A percentile compares a stretch with the other conserved stretches of the same genome.
phyloP scores from a whole-genome alignment of 1,140 invertebrate genomes.

The Mesaphorura yosii region DNA sequence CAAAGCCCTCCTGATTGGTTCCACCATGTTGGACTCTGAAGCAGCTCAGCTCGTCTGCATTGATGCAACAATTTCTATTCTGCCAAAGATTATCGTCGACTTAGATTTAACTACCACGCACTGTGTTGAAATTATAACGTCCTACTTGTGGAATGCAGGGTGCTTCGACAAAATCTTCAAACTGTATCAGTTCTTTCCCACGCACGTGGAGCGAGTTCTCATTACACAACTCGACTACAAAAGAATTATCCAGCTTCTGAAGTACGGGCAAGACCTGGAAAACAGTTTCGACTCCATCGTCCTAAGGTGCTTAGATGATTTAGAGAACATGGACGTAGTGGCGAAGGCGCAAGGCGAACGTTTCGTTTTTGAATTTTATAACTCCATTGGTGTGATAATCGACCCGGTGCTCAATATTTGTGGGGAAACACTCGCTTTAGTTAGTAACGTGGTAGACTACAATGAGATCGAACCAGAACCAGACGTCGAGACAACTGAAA shows the following conservation, averaged over 20 bases:
- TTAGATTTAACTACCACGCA: not conserved
- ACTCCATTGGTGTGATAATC: conserved; percentile 46
- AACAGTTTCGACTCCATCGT: conserved; percentile 37
- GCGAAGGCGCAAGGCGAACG: not conserved
- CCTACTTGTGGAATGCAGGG: not conserved
- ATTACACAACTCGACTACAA: not conserved
- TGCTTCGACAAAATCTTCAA: not conserved
- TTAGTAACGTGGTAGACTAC: not conserved
- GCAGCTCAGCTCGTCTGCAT: not conserved
- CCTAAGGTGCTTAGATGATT: not conserved
- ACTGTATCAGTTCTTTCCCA: not conserved
- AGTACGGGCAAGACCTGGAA: not conserved
- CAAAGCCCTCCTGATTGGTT: not conserved
- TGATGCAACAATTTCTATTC: not conserved
- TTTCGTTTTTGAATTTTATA: not conserved
- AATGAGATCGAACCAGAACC: not conserved
- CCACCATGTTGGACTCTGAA: not conserved
- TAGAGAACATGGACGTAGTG: not conserved
- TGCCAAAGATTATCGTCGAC: not conserved
- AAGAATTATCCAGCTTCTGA: not conserved
- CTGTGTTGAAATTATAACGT: not conserved
- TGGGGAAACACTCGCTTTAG: conserved; percentile 41
- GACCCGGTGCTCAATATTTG: conserved; percentile 68
- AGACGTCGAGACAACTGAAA: not conserved
- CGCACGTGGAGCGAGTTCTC: not conserved